Evolutionary conservation across 2,113 vertebrate genomes (phyloP).

Genomic region (Cranoglanis bouderius): DNA sequence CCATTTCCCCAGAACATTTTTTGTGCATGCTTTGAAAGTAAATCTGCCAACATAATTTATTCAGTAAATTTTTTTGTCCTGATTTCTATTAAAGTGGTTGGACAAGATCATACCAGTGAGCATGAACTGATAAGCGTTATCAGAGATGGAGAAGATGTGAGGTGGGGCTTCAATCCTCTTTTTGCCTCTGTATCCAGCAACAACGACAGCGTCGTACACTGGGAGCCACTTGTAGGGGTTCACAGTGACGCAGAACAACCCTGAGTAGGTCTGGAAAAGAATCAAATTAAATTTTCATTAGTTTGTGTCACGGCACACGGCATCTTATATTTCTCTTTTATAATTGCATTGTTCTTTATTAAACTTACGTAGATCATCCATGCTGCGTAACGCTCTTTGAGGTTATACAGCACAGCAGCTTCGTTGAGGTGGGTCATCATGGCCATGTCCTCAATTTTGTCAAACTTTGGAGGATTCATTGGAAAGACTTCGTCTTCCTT

Average conservation of each 20-base stretch:
- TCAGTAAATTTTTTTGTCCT: too few relatives aligned
- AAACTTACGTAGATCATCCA: conserved; percentile 80
- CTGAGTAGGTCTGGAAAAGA: conserved; percentile 20
- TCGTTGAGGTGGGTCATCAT: conserved; percentile 79
- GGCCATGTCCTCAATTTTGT: conserved; percentile 77
- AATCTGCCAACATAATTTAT: too few relatives aligned
- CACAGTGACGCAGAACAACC: conserved; percentile 50
- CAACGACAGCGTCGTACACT: conserved; percentile 75
- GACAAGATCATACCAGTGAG: too few relatives aligned
- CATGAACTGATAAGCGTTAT: background rate
- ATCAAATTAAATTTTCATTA: too few relatives aligned
- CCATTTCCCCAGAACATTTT: too few relatives aligned
- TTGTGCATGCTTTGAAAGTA: too few relatives aligned
- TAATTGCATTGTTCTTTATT: conserved; percentile 37
- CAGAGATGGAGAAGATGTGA: background rate
- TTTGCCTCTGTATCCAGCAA: conserved; percentile 65
- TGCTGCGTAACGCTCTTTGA: conserved; percentile 78
- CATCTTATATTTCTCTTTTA: too few relatives aligned
- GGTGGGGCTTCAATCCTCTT: background rate
- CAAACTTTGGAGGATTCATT: conserved; percentile 74
- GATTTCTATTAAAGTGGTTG: too few relatives aligned
- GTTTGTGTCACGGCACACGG: too few relatives aligned
- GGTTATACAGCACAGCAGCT: conserved; percentile 65
- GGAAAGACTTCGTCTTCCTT: conserved; percentile 68
- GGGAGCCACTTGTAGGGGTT: conserved; percentile 74